These are phyloP conservation scores for Cantharis lateralis DNA, from an alignment of 2,888 invertebrate species.

Conservation along the genomic window DNA sequence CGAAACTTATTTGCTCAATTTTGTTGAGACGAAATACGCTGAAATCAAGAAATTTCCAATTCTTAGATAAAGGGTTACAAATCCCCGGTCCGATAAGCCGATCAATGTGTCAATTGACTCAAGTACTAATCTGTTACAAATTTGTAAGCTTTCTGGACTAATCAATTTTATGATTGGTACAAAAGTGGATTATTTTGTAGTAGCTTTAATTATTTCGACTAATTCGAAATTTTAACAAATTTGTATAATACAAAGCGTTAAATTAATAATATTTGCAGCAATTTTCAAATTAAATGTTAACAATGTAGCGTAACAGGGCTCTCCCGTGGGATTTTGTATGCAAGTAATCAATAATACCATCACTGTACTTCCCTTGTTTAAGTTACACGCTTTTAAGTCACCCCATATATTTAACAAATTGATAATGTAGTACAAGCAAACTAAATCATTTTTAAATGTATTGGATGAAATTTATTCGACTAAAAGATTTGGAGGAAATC, in stretches of 20 bases:
- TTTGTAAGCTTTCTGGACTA: constrained; percentile 25
- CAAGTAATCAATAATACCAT: constrained; percentile 17
- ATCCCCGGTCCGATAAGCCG: constrained; percentile 35
- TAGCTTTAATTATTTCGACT: background rate
- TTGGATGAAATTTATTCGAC: background rate
- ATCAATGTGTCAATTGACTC: constrained; percentile 39
- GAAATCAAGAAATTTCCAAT: constrained; percentile 28
- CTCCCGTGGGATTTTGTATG: constrained; percentile 17
- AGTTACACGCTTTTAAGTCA: constrained; percentile 10
- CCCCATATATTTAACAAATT: constrained; percentile 4
- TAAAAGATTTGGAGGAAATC: background rate
- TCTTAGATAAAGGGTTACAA: constrained; percentile 29
- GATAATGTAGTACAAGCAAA: background rate
- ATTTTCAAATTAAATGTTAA: constrained; percentile 12
- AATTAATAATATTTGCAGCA: constrained; percentile 1
- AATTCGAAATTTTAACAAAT: background rate
- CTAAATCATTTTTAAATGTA: background rate
- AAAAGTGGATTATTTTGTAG: background rate
- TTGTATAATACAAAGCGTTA: background rate
- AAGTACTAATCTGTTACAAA: constrained; percentile 36
- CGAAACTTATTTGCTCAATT: constrained; percentile 21
- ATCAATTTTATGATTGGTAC: constrained; percentile 15
- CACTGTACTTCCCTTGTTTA: constrained; percentile 7
- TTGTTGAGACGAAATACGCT: constrained; percentile 12
- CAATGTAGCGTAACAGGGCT: constrained; percentile 25